Conservation (phyloP, 2,797 vertebrate genomes). For the Coregonus ussuriensis region DNA sequence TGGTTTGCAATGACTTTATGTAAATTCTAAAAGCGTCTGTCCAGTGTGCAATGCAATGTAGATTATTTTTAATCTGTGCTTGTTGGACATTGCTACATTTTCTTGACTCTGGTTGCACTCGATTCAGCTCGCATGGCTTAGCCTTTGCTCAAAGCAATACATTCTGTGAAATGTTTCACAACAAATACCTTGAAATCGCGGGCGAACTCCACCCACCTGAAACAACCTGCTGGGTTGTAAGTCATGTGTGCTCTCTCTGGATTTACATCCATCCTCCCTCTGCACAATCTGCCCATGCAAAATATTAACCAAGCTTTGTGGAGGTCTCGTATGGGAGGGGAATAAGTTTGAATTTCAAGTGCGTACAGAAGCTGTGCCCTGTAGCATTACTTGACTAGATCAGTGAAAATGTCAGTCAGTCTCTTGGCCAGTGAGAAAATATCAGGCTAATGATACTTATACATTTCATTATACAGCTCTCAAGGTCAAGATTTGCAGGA, state of each 20-base stretch:
- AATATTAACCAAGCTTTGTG: neutral
- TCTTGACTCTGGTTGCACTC: neutral
- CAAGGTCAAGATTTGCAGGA: neutral
- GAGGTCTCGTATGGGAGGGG: neutral
- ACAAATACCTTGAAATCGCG: neutral
- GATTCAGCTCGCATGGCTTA: neutral
- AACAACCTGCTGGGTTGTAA: neutral
- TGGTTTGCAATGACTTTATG: neutral
- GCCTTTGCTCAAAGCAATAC: neutral
- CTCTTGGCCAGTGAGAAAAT: neutral
- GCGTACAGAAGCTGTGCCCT: neutral
- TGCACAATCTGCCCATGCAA: neutral
- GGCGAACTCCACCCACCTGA: neutral
- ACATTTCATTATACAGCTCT: neutral
- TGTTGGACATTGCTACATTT: neutral
- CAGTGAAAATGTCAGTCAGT: neutral
- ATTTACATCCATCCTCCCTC: neutral
- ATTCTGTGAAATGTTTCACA: neutral
- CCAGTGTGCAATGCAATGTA: neutral
- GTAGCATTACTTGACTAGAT: constrained; percentile 2
- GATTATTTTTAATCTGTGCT: neutral
- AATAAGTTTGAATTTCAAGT: neutral
- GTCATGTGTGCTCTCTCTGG: neutral
- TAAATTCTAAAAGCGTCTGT: neutral
- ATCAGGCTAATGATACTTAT: neutral